A percentile compares a stretch with the other conserved stretches of the same genome.
These are phyloP conservation scores for Artemia sinica DNA, from an alignment of 2,888 invertebrate species.

Conservation along the genomic window DNA sequence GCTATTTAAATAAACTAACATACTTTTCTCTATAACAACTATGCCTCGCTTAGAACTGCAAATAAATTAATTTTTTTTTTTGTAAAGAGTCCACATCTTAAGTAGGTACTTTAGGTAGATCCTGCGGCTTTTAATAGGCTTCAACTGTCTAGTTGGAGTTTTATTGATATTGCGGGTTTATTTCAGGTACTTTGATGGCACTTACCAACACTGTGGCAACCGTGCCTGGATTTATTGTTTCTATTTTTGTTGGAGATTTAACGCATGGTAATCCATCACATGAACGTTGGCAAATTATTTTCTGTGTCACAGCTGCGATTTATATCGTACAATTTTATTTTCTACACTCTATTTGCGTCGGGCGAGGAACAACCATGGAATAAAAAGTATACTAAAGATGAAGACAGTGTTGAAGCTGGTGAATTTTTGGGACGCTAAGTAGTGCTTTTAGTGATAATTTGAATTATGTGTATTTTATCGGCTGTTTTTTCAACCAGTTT, in stretches of 20 bases:
- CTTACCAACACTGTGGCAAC: constrained; percentile 62
- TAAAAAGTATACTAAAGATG: constrained; percentile 17
- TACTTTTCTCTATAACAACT: too few relatives aligned
- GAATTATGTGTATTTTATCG: too few relatives aligned
- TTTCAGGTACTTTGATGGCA: constrained; percentile 51
- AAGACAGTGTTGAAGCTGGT: too few relatives aligned
- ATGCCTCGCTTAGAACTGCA: too few relatives aligned
- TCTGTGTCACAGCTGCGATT: constrained; percentile 54
- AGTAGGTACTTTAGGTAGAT: too few relatives aligned
- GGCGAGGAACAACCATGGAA: constrained; percentile 56
- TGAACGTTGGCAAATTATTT: constrained; percentile 55
- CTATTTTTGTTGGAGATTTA: constrained; percentile 52
- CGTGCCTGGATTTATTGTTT: constrained; percentile 60
- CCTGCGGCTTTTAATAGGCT: not conserved
- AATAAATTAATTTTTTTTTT: too few relatives aligned
- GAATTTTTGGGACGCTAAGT: too few relatives aligned
- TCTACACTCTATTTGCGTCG: constrained; percentile 46
- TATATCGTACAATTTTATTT: constrained; percentile 47
- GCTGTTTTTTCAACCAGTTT: too few relatives aligned
- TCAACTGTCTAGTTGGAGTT: not conserved
- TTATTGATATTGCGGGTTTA: not conserved
- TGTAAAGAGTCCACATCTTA: too few relatives aligned
- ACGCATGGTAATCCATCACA: constrained; percentile 54
- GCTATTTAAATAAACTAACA: too few relatives aligned
- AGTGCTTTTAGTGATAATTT: too few relatives aligned